Conservation (phyloP, 2,113 vertebrate species). For the Upupa epops region DNA sequence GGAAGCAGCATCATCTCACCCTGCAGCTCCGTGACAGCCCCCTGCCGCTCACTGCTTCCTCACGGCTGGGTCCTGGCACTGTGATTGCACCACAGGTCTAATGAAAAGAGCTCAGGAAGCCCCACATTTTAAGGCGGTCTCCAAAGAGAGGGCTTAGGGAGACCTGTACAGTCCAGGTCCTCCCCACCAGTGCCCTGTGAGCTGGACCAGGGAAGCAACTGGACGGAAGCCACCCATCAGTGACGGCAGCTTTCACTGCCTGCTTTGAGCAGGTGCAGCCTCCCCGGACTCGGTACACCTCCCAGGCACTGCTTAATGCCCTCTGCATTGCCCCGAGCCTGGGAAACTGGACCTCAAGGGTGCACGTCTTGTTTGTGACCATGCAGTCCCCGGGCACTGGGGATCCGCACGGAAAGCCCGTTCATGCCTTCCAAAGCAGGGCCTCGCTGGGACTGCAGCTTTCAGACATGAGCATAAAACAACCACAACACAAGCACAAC, state of each 20-base stretch:
- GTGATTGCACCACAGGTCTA: rapidly evolving
- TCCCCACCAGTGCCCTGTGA: neutral
- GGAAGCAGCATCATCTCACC: rapidly evolving
- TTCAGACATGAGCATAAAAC: no score
- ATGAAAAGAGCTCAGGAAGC: neutral
- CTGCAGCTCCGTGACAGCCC: neutral
- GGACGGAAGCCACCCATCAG: neutral
- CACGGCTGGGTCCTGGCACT: rapidly evolving
- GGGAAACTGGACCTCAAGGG: neutral
- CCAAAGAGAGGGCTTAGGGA: neutral
- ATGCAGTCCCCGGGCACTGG: neutral
- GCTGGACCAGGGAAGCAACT: neutral
- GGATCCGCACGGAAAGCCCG: neutral
- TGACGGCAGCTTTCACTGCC: no score
- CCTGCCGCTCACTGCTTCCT: neutral
- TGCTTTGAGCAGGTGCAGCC: neutral
- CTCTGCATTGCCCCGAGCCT: neutral
- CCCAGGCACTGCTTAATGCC: neutral
- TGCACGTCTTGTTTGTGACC: neutral
- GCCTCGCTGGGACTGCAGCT: no score
- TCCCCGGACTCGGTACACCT: neutral
- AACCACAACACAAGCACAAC: no score
- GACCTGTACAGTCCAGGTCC: neutral
- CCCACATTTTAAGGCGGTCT: neutral
- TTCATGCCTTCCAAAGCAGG: neutral